Evolutionary conservation across 2,113 vertebrate genomes (phyloP), one percentile per base, ranked within the genome.

Genomic region (Odontesthes bonariensis): DNA sequence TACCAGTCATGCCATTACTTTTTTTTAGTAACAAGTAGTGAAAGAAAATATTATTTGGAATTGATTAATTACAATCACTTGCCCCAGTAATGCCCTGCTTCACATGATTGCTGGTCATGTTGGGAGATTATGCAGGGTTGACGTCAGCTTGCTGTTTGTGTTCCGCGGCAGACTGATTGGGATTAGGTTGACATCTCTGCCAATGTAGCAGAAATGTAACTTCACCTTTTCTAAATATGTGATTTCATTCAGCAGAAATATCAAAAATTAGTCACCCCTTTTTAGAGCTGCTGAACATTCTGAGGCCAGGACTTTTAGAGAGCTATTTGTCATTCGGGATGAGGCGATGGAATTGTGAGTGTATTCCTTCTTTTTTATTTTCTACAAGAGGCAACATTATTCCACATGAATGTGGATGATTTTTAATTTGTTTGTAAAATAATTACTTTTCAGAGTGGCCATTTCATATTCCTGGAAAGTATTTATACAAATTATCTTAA

Each of bases 21-120:
- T 49, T 47, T 49, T 19, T 49, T 19, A 19, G 17, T 16, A 47
- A 47, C 14, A 19, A 49, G 17, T 49, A 49, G 19, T 6, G 19
- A 8, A 19, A 6, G 13, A 13, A 46, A 65, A 22, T 33, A 51
- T 11, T 35, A 19, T 12, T 32, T 35, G 31, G 33, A 65, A 52
- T 52, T 65, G 31, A 35, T n/a, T 10, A 32, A 56, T 44, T 32
- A 68, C 53, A 47, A 13, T 67, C 16, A 1, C 14, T 67, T 14
- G 38, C 23, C 6, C 14, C n/a, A 38, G n/a, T 6, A 58, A 35
- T n/a, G 19, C 42, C 16, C 49, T 59, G 5, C 35, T 59, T 70
- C 42, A 11, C 31, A 59, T 57, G 11, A 69, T 56, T n/a, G 6
- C 38, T 46, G 53, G 56, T 53, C 38, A 38, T 69, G 40, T 56